These are phyloP conservation scores for Gambusia yucatana DNA, from an alignment of 2,797 vertebrate species.

Conservation along the genomic window DNA sequence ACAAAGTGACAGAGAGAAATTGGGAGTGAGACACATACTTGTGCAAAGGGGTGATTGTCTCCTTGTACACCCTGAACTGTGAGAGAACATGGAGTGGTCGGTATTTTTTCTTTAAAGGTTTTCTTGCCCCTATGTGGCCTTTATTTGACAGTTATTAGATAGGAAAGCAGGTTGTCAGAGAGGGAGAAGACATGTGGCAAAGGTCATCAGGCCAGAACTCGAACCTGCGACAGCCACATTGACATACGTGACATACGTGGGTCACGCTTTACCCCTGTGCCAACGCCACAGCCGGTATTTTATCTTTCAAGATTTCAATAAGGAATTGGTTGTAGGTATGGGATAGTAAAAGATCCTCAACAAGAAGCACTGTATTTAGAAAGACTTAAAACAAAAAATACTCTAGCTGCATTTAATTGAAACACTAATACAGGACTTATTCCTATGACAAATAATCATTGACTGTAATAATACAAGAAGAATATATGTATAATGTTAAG, in stretches of 20 bases:
- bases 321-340: background rate
- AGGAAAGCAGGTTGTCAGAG: no score
- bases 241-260: no score
- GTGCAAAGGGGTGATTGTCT: constrained; percentile 56
- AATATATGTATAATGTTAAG: no score
- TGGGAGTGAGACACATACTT: constrained; percentile 48
- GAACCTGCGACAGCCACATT: no score
- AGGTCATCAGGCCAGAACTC: no score
- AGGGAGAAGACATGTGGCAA: no score
- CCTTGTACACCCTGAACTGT: constrained; percentile 18
- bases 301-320: constrained; percentile 11
- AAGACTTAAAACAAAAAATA: background rate
- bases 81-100: constrained; percentile 27
- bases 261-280: no score
- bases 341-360: background rate
- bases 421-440: background rate
- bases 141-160: no score
- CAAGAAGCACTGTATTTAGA: background rate
- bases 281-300: no score
- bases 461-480: no score
- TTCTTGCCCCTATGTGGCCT: no score
- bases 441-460: background rate
- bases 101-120: background rate
- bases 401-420: background rate
- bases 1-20: constrained; percentile 72